These are phyloP conservation scores for Lacerta agilis DNA, from an alignment of 2,797 vertebrate species.

Conservation along the genomic window DNA sequence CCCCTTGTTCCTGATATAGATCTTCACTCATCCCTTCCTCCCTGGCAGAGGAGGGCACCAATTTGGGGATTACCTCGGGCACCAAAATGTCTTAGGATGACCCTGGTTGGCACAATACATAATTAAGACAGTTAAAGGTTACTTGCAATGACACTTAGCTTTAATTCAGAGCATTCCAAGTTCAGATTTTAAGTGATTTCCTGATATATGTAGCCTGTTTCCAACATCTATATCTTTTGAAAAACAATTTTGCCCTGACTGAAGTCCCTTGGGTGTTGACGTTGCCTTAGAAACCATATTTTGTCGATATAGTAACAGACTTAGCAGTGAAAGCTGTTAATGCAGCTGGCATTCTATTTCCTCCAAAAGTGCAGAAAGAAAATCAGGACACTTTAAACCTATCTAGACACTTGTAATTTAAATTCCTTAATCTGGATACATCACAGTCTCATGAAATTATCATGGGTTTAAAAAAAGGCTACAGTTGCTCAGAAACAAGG, in stretches of 20 bases:
- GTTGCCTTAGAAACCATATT: neutral
- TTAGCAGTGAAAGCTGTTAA: neutral
- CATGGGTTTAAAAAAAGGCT: neutral
- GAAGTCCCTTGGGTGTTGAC: neutral
- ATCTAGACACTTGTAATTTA: neutral
- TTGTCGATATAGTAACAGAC: neutral
- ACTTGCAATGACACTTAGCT: neutral
- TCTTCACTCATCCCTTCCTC: no score
- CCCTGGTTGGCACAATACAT: no score
- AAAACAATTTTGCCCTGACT: neutral
- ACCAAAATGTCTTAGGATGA: no score
- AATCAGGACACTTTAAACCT: neutral
- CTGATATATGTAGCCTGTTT: neutral
- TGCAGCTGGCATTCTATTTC: neutral
- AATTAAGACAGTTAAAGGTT: neutral
- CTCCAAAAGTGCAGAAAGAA: neutral
- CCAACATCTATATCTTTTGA: neutral
- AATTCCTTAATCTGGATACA: neutral
- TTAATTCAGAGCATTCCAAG: neutral
- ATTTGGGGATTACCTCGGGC: no score
- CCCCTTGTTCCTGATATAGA: no score
- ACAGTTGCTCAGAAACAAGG: neutral
- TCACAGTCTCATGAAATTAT: neutral
- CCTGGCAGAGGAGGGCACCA: no score
- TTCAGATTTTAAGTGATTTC: neutral